A percentile compares a stretch with the other conserved stretches of the same genome.
These are phyloP conservation scores for Malurus alboscapulatus DNA, from an alignment of 2,113 vertebrate genomes.

Conservation along the genomic window DNA sequence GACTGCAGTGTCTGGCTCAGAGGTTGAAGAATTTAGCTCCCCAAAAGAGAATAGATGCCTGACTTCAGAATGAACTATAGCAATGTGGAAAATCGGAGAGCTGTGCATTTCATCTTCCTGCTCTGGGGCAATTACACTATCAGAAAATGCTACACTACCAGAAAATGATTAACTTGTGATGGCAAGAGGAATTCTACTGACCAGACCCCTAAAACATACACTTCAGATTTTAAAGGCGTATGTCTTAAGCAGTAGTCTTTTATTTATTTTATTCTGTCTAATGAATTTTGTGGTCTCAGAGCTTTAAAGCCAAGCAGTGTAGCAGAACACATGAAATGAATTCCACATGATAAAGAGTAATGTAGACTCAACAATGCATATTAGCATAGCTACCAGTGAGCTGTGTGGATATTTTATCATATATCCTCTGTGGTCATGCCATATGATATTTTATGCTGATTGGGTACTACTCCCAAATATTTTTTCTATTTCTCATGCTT, in stretches of 20 bases:
- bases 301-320: not conserved
- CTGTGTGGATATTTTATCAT: not conserved
- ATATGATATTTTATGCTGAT: not conserved
- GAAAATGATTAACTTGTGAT: not conserved
- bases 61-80: not conserved
- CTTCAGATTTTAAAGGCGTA: not conserved
- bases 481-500: constrained; percentile 32
- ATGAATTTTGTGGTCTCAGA: not conserved
- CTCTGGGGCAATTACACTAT: not conserved
- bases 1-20: not conserved
- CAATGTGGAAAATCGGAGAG: not conserved
- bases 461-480: not conserved
- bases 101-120: not conserved
- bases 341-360: not conserved
- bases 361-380: not conserved
- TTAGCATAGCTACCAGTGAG: not conserved
- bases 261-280: not conserved
- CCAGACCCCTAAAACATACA: not conserved
- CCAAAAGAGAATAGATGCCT: not conserved
- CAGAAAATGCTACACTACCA: not conserved
- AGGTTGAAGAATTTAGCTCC: not conserved
- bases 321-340: not conserved
- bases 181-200: not conserved
- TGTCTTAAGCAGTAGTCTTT: not conserved
- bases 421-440: not conserved